Evolutionary conservation across 2,797 vertebrate species (phyloP), one percentile per base, ranked within the genome.

Genomic region (Erithacus rubecula): DNA sequence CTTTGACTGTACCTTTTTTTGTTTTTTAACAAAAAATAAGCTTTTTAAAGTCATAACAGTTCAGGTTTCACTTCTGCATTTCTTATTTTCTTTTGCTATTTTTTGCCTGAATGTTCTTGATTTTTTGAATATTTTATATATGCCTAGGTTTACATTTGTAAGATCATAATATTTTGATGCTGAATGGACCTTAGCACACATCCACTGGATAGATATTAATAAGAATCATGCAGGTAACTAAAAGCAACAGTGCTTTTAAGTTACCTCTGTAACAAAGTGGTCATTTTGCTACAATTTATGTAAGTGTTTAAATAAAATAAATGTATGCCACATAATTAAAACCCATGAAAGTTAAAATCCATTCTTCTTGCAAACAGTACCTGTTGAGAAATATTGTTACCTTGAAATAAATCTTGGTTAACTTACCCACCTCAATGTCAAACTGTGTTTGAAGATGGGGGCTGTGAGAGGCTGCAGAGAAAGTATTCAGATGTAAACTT

Each of bases 1-100:
- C 20, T 3, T 3, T 53, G 34, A 4, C 24, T 34, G 1, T 2
- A n/a, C 1, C 2, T 4, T 32, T 46, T 63, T n/a, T 6, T 12
- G 17, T 27, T 24, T 47, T 19, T 44, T 23, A 7, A 23, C 2
- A 3, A 46, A 83, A 75, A 75, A 12, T 3, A 63, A 43, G n/a
- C 14, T 20, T 18, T 11, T 32, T 19, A 26, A 43, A 39, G 5
- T 22, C 15, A 9, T 23, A 60, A 16, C 7, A 26, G 3, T 46
- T 86, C 4, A 41, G 2, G 23, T 53, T 86, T 43, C 67, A 30
- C 7, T 43, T 65, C 15, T 43, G 4, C 1, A 32, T 77, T 58
- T 58, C 12, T 62, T 34, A 12, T 44, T 60, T 79, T 46, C 0
- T 55, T 68, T 60, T 37, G 1, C 27, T 49, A 26, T 4, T 53